These are phyloP conservation scores for Pelecanus crispus DNA, from an alignment of 2,113 vertebrate genomes.

Conservation along the genomic window DNA sequence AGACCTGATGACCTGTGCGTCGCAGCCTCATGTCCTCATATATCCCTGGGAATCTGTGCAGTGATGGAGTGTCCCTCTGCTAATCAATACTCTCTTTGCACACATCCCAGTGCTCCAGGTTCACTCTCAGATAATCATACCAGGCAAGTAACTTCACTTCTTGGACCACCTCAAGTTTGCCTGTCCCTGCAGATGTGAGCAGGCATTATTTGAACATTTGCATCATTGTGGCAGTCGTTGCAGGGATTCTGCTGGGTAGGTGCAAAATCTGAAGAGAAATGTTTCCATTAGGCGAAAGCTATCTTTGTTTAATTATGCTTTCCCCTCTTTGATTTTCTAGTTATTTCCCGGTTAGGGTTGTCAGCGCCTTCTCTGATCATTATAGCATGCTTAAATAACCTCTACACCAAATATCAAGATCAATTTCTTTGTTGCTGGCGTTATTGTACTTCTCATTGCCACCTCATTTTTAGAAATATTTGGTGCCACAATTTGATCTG, in stretches of 20 bases:
- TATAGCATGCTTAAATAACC: not conserved
- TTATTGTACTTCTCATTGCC: not conserved
- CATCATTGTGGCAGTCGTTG: not conserved
- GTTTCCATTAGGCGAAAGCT: not conserved
- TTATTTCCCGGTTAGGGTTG: not conserved
- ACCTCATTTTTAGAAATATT: not conserved
- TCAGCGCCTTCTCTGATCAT: not conserved
- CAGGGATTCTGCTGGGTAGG: not conserved
- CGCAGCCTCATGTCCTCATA: not conserved
- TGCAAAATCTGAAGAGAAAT: not conserved
- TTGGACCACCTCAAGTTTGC: not conserved
- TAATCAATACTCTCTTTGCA: not conserved
- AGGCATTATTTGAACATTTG: not conserved
- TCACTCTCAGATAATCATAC: not conserved
- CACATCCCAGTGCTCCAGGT: not conserved
- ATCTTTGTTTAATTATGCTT: not conserved
- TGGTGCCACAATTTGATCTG: not conserved
- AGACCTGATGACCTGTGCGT: not conserved
- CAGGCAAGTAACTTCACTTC: not conserved
- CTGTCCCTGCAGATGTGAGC: not conserved
- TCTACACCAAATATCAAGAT: not conserved
- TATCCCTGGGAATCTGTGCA: not conserved
- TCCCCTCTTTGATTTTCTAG: not conserved
- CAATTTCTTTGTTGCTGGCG: not conserved
- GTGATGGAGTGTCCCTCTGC: not conserved